These are phyloP conservation scores for Drosophila pseudoobscura DNA, from an alignment of 1,140 invertebrate species.

Conservation along the genomic window DNA sequence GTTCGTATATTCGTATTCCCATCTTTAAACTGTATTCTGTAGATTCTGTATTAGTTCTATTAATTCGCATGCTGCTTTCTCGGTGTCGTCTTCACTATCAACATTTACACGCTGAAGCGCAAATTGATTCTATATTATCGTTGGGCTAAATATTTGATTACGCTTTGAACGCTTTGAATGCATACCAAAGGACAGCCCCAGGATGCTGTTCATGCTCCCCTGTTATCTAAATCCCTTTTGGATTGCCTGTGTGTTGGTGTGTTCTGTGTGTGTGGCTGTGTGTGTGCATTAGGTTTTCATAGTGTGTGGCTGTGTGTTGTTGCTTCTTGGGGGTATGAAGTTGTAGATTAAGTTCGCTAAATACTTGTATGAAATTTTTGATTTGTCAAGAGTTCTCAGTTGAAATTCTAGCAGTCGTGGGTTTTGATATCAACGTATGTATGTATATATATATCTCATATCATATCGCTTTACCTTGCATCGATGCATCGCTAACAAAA, in stretches of 20 bases:
- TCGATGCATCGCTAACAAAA: conserved; percentile 72
- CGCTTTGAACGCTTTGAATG: conserved; percentile 43
- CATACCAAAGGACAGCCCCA: conserved; percentile 30
- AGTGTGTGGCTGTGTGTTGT: conserved; percentile 24
- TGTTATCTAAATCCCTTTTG: conserved; percentile 13
- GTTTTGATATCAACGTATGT: conserved; percentile 50
- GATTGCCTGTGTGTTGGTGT: conserved; percentile 7
- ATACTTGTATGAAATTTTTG: conserved; percentile 69
- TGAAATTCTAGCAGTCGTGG: conserved; percentile 82
- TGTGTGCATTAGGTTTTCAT: conserved; percentile 8
- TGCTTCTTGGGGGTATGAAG: conserved; percentile 50
- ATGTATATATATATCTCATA: conserved; percentile 37
- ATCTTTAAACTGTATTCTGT: conserved; percentile 17
- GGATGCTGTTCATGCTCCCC: conserved; percentile 2
- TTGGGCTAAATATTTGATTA: conserved; percentile 82
- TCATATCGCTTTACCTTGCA: conserved; percentile 65
- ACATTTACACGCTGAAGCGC: conserved; percentile 69
- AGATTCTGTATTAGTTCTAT: conserved; percentile 66
- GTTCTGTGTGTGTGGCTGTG: conserved; percentile 29
- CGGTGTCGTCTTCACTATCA: conserved; percentile 72
- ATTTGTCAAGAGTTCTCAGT: conserved; percentile 81
- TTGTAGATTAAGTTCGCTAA: conserved; percentile 48
- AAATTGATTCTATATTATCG: conserved; percentile 76
- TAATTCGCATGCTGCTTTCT: conserved; percentile 71
- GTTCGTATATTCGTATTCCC: conserved; percentile 28